These are phyloP conservation scores for Sminthurinus signatus DNA, from an alignment of 1,140 invertebrate species.

Conservation along the genomic window DNA sequence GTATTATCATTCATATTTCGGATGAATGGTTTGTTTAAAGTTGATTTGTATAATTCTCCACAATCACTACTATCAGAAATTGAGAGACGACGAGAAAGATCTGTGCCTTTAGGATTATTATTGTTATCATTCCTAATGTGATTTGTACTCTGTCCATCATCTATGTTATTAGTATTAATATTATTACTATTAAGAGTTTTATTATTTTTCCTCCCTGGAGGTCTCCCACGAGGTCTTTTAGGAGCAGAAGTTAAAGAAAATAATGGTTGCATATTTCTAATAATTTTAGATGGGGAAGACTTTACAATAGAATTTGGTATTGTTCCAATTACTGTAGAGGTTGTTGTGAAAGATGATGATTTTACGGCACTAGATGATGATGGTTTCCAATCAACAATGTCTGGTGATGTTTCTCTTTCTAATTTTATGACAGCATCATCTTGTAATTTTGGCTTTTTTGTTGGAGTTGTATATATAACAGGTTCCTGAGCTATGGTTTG, in stretches of 20 bases:
- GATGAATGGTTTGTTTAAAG: background rate
- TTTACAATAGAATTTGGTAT: background rate
- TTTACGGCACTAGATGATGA: background rate
- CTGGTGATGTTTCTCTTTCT: background rate
- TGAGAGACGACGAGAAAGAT: background rate
- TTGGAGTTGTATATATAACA: too few species aligned
- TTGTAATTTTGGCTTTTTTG: too few species aligned
- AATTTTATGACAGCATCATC: background rate
- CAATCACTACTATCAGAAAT: background rate
- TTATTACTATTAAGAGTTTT: background rate
- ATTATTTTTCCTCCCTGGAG: background rate
- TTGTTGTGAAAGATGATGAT: background rate
- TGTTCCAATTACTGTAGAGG: background rate
- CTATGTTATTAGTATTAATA: background rate
- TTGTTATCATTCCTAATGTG: background rate
- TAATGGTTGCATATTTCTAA: background rate
- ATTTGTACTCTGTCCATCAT: background rate
- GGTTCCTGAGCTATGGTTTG: too few species aligned
- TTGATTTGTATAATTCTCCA: too few species aligned
- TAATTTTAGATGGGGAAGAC: background rate
- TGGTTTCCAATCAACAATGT: background rate
- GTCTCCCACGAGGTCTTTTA: constrained; percentile 9
- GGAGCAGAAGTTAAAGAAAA: background rate
- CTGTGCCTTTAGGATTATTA: background rate
- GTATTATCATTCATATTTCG: background rate